These are phyloP conservation scores for Microhierax caerulescens DNA, from an alignment of 2,797 vertebrate species.

Conservation along the genomic window DNA sequence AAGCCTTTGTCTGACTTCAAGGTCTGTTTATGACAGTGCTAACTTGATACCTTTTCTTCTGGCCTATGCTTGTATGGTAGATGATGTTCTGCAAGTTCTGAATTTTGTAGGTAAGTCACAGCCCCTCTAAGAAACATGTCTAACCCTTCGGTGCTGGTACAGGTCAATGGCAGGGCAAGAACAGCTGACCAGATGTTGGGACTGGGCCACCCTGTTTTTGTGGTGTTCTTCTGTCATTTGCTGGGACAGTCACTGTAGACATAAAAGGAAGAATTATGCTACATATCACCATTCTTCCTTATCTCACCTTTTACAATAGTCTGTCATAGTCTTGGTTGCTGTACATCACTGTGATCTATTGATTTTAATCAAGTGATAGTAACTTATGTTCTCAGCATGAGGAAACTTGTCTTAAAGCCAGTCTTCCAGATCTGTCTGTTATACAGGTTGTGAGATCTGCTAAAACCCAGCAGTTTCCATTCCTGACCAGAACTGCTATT, in stretches of 20 bases:
- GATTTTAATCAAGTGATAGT: neutral
- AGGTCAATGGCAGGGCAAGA: neutral
- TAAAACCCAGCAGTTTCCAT: neutral
- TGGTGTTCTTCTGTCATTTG: neutral
- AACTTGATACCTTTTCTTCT: neutral
- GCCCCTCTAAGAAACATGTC: neutral
- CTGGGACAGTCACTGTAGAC: neutral
- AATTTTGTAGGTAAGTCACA: neutral
- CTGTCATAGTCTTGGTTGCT: neutral
- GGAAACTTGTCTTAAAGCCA: neutral
- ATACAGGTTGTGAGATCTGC: rapidly evolving
- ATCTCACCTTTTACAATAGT: neutral
- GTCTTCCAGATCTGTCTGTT: neutral
- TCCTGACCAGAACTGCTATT: neutral
- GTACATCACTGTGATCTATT: neutral
- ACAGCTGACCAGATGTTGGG: neutral
- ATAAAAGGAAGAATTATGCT: neutral
- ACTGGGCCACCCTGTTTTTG: neutral
- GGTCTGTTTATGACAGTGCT: neutral
- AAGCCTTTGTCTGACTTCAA: neutral
- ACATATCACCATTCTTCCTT: neutral
- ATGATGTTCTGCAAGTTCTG: neutral
- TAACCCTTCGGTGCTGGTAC: neutral
- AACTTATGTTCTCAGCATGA: rapidly evolving
- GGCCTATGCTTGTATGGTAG: neutral